Conservation (phyloP, 1,140 invertebrate genomes). For the Ooceraea biroi region DNA sequence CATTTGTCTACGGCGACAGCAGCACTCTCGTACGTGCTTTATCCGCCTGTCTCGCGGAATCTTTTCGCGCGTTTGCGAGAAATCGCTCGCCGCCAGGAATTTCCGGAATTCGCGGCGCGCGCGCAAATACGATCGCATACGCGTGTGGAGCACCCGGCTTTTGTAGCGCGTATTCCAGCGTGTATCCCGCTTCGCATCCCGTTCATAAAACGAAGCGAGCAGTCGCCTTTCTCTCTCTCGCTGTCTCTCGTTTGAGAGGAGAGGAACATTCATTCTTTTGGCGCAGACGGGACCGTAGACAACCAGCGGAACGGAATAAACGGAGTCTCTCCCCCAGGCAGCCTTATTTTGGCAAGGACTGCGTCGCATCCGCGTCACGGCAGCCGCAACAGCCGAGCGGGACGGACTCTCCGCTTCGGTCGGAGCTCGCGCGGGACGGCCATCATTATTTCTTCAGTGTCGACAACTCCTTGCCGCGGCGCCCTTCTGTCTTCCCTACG, state of each 20-base stretch:
- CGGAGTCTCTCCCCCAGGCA: slow-evolving; percentile 67
- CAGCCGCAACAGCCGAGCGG: slow-evolving; percentile 23
- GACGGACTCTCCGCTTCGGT: slow-evolving; percentile 65
- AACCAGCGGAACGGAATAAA: slow-evolving; percentile 73
- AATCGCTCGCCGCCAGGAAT: slow-evolving; percentile 39
- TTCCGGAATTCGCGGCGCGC: background rate
- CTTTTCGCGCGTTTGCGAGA: slow-evolving; percentile 26
- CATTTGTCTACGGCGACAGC: slow-evolving; percentile 44
- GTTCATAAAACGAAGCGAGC: slow-evolving; percentile 69
- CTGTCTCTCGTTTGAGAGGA: too few species aligned
- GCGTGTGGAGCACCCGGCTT: slow-evolving; percentile 45
- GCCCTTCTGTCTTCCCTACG: slow-evolving; percentile 74
- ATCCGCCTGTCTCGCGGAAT: slow-evolving; percentile 36
- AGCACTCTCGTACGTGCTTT: slow-evolving; percentile 49
- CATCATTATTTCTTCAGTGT: slow-evolving; percentile 79
- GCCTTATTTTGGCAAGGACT: slow-evolving; percentile 77
- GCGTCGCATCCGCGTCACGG: slow-evolving; percentile 63
- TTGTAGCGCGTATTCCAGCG: too few species aligned
- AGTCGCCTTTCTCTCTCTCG: too few species aligned
- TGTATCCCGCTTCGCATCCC: slow-evolving; percentile 31
- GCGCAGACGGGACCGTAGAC: slow-evolving; percentile 66
- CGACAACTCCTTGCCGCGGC: slow-evolving; percentile 75
- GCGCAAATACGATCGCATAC: slow-evolving; percentile 79
- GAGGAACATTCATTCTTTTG: slow-evolving; percentile 72
- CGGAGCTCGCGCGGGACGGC: slow-evolving; percentile 57